Percentiles rank a stretch among this genome's conserved stretches.
Conservation (phyloP, 2,888 invertebrate genomes). For the Aphidoletes aphidimyza region DNA sequence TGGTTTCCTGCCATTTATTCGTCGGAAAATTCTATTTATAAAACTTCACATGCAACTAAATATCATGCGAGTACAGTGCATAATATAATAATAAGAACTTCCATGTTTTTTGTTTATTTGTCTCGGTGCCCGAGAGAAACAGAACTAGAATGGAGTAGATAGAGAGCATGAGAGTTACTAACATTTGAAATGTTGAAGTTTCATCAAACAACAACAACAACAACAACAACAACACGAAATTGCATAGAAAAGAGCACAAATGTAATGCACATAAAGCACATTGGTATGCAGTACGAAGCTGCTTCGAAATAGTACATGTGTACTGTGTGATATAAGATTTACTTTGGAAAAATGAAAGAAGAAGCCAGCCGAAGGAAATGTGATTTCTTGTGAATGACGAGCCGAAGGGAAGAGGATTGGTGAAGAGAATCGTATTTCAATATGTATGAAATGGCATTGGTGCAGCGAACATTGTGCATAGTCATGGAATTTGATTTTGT, state of each 20-base stretch:
- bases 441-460: conserved; percentile 36
- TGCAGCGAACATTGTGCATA: not conserved
- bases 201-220: not conserved
- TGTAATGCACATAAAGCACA: not conserved
- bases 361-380: not conserved
- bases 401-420: not conserved
- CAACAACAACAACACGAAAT: not conserved
- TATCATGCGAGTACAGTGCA: not conserved
- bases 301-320: not conserved
- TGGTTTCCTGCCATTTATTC: not conserved
- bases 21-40: not conserved
- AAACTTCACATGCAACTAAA: conserved; percentile 30
- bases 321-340: conserved; percentile 16
- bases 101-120: not conserved
- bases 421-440: not conserved
- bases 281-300: not conserved
- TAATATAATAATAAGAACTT: not conserved
- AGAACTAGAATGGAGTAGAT: too few relatives aligned
- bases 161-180: too few relatives aligned
- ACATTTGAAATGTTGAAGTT: not conserved
- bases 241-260: not conserved
- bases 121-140: too few relatives aligned
- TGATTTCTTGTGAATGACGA: not conserved
- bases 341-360: not conserved
- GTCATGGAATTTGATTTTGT: conserved; percentile 44